These are phyloP conservation scores for Ips typographus DNA, from an alignment of 1,140 invertebrate genomes.

Conservation along the genomic window DNA sequence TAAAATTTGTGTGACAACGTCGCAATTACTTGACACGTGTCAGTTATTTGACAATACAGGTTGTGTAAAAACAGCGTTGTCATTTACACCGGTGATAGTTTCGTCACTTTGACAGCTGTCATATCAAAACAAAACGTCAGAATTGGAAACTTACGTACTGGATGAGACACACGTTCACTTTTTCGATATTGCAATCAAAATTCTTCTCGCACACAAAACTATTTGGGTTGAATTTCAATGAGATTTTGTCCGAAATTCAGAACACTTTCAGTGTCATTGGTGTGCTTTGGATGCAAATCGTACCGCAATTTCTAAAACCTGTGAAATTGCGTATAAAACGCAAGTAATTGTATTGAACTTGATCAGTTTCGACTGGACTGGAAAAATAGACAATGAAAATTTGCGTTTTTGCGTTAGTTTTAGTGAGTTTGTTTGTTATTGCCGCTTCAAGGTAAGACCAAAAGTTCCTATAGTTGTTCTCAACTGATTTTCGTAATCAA, in stretches of 20 bases:
- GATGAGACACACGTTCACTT: too few relatives aligned
- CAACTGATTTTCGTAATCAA: not conserved
- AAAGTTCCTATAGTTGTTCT: not conserved
- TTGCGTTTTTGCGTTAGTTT: not conserved
- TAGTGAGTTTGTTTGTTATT: not conserved
- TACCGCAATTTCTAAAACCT: conserved; percentile 9
- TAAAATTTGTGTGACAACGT: too few relatives aligned
- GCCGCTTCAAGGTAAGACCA: not conserved
- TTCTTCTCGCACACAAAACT: not conserved
- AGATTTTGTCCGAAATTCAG: conserved; percentile 19
- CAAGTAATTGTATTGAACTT: not conserved
- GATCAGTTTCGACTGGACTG: not conserved
- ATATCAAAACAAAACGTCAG: too few relatives aligned
- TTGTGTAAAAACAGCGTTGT: too few relatives aligned
- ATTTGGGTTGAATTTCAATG: conserved; percentile 15
- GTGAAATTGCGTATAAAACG: conserved; percentile 8
- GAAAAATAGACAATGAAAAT: conserved; percentile 14
- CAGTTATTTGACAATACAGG: too few relatives aligned
- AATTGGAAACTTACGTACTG: too few relatives aligned
- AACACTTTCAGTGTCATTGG: conserved; percentile 24
- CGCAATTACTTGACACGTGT: too few relatives aligned
- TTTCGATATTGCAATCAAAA: too few relatives aligned
- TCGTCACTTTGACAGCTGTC: too few relatives aligned
- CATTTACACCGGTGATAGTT: too few relatives aligned
- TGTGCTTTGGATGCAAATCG: conserved; percentile 17